Evolutionary conservation across 2,113 vertebrate genomes (phyloP), one percentile per base, ranked within the genome.

Genomic region (Oryzias woworae): DNA sequence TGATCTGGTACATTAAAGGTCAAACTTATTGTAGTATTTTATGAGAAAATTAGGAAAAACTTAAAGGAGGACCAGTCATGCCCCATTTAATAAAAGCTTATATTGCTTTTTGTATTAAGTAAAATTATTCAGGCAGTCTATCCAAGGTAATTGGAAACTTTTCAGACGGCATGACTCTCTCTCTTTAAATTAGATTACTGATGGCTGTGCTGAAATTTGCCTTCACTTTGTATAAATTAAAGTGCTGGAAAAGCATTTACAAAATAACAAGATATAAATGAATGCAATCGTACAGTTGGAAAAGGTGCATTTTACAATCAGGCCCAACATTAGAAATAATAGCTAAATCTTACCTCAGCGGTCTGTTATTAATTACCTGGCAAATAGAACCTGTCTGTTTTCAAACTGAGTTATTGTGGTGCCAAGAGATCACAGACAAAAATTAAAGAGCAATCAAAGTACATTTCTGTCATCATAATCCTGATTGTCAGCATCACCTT

Each of bases 401-500:
- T 84, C 67, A 83, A 73, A 73, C 46, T 78, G 76, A 85, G 73
- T 79, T 88, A 85, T 80, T 71, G 82, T 71, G 78, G 88, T 62
- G 82, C 66, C 45, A 81, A 69, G 84, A 86, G 81, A 88, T 81
- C 85, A 77, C 77, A 65, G 73, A 85, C 87, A 85, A 93, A 94
- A 94, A 94, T 93, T 92, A 94, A 90, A 89, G 89, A 90, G 88
- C 88, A 89, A 93, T 95, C 94, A 95, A 93, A 92, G 87, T 93
- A 79, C 85, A 93, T 94, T 93, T 93, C 90, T 94, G 93, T 93
- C 94, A 93, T 95, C 93, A 92, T 92, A 91, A 91, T 88, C 94
- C 89, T 93, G 92, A 95, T 92, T 90, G 90, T 92, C 90, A 88
- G 86, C 78, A 91, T 90, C 81, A 87, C 88, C 91, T 90, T 94